Evolutionary conservation across 2,797 vertebrate genomes (phyloP), one percentile per base, ranked within the genome.

Genomic region (Todus mexicanus): DNA sequence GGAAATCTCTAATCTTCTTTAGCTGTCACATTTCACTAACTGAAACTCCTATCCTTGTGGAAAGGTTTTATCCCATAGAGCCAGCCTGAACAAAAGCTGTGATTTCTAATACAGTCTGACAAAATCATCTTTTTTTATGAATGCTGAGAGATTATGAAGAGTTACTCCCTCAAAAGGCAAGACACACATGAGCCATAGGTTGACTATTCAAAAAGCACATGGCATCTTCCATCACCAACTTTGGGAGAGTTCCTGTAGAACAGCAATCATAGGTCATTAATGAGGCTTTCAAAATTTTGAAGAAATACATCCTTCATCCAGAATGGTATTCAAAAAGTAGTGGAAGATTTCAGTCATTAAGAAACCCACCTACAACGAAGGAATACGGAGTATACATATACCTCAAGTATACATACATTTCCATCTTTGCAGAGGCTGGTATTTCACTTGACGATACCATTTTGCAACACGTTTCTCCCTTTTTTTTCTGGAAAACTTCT

Each of bases 371-470:
- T 38, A 64, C 8, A 64, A 70, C 64, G 38, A 93, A 87, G 64
- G 37, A 81, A 70, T 63, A 31, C 42, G 6, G 33, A 45, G 16
- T 66, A 26, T 5, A 43, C 6, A 11, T 11, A 95, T 84, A 94
- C 40, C 47, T 93, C 84, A 79, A 75, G 23, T 33, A 47, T 9
- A 59, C 5, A 35, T 13, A 64, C 14, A 19, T 86, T 51, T 94
- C 79, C 84, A 76, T 19, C 95, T 94, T 90, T 77, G 77, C 91
- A 96, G 60, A 89, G 72, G 76, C 95, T 96, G 96, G 87, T 82
- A 85, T 96, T 96, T 95, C 72, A 40, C 54, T n/a, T 42, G 71
- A 33, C 6, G 3, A 1, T 37, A 37, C 10, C 3, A 53, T 65
- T 83, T 38, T 72, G 47, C 3, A 12, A 64, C 23, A 25, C 12